Base-by-base conservation (phyloP, 2,888 invertebrate genomes). In the Pecten maximus region DNA sequence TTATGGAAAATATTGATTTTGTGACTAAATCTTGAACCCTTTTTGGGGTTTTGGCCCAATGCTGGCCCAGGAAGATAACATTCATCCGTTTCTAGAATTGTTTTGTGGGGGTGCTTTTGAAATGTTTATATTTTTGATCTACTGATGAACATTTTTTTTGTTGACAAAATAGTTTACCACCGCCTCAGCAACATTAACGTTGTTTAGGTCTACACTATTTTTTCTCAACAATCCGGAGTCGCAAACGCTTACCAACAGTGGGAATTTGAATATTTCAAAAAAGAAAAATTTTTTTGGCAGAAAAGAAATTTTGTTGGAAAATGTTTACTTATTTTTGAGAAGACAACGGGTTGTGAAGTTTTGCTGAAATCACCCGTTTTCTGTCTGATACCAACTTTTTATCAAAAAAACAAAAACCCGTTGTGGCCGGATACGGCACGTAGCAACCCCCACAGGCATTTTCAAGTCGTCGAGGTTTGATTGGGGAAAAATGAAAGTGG, bases 281-380 rank as follows among this genome's bases (percentile, higher is more conserved):
- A 44, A 28, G 74, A n/a, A 74, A 35, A 6, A 0, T 23, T 23
- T 60, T 74, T 10, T 74, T 35, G 8, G 74, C 74, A 35, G 35
- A 10, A 10, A 35, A 74, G 60, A n/a, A 74, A 28, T 23, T 28
- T 35, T 74, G 35, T 35, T 15, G 1, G 35, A 74, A 35, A 8
- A n/a, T 8, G 12, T 44, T 44, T 8, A 44, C 44, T 44, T 8
- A 12, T 8, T 12, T 44, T 44, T 4, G 50, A 54, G 4, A 54
- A 54, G 74, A 74, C 23, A 23, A 35, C 19, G 28, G 6, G 28
- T 74, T 74, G 35, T 35, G 35, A 74, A 74, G 74, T 15, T 28
- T 74, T 74, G 74, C 35, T 74, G 74, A 28, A 74, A 74, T 74
- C 74, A 74, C 74, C 74, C 35, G 74, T 74, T 74, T 23, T 74